phyloP scores from a whole-genome alignment of 2,113 vertebrate species.

The Engystomops pustulosus region DNA sequence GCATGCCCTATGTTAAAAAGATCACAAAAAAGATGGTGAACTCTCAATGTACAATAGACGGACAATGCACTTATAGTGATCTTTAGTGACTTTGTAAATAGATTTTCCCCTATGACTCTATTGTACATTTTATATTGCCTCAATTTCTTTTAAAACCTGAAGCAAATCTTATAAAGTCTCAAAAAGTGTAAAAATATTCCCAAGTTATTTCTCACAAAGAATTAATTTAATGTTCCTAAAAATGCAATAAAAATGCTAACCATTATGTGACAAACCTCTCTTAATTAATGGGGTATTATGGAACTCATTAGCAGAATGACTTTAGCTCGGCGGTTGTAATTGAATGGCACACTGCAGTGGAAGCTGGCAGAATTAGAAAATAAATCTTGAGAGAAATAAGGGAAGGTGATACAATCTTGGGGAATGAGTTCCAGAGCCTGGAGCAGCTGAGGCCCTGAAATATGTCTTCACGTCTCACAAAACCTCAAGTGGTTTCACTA shows the following conservation, averaged over 20 bases:
- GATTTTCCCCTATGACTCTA: too few species aligned
- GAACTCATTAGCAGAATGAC: constrained; percentile 30
- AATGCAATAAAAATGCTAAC: constrained; percentile 4
- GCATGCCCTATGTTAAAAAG: too few species aligned
- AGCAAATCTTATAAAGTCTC: background rate
- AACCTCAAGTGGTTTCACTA: constrained; percentile 38
- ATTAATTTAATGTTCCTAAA: constrained; percentile 29
- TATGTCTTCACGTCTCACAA: constrained; percentile 16
- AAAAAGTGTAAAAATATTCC: background rate
- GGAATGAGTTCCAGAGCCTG: constrained; percentile 11
- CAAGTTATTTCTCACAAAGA: background rate
- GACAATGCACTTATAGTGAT: too few species aligned
- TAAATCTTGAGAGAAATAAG: constrained; percentile 30
- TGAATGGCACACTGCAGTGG: background rate
- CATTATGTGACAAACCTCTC: constrained; percentile 8
- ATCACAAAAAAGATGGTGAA: too few species aligned
- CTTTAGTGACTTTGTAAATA: too few species aligned
- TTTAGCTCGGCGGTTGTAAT: constrained; percentile 2
- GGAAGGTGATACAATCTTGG: constrained; percentile 29
- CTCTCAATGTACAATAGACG: too few species aligned
- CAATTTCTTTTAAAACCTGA: background rate
- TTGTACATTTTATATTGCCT: background rate
- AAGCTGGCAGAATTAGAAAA: constrained; percentile 2
- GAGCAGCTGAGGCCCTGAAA: constrained; percentile 21
- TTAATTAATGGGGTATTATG: constrained; percentile 38